Evolutionary conservation across 2,888 invertebrate species (phyloP), one percentile per base, ranked within the genome.

Genomic region (Eubasilissa splendida): DNA sequence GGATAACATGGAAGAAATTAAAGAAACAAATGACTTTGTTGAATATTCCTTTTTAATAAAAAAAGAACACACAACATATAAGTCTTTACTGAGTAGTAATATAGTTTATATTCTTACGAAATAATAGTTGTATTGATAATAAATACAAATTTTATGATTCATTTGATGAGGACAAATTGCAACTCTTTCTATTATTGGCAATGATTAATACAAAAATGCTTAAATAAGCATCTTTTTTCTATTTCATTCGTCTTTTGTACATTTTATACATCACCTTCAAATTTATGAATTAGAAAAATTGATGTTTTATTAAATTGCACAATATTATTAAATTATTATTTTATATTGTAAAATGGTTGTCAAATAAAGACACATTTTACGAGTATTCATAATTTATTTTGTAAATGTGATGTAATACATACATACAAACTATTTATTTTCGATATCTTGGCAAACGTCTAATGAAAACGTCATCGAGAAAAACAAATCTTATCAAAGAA

Each of bases 31-130:
- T 50, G 22, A 63, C 53, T 71, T 60, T 42, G 68, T 81, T 75
- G 65, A 77, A 81, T 68, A 79, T 76, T 82, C 80, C 68, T 80
- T 77, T 82, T 80, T 78, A 81, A 75, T 74, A 75, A 68, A 78
- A 81, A 78, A 78, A 81, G 77, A 78, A 78, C 73, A 78, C 79
- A 81, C 79, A 73, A 66, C 77, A 74, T 58, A 80, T 66, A 80
- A 80, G 79, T 80, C 79, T 79, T 79, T 74, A 79, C 79, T 58
- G 79, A 76, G 42, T 60, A 80, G 56, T 80, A 76, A 75, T 80
- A 80, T 80, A 80, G 79, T 76, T 80, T 31, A 80, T 75, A 76
- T 76, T 80, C 54, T 74, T 79, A 63, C 31, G 42, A 76, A 80
- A 56, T 58, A 74, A 76, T 76, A 59, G 60, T 65, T 54, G 22